Conservation (phyloP, 2,797 vertebrate species). For the Coreius guichenoti region DNA sequence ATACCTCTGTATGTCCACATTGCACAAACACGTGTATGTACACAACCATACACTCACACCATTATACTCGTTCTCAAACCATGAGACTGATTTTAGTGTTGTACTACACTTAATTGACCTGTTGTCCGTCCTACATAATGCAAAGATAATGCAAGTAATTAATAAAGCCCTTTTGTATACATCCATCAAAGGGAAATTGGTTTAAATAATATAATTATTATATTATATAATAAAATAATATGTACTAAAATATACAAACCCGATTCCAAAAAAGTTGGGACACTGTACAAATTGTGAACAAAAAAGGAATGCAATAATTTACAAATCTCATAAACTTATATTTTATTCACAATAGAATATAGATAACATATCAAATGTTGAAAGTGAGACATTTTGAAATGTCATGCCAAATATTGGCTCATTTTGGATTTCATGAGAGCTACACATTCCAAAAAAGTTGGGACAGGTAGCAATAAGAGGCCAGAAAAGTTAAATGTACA, state of each 20-base stretch:
- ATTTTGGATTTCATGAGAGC: no score
- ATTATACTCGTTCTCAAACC: not conserved
- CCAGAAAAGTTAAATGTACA: no score
- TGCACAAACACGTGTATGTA: not conserved
- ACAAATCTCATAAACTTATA: no score
- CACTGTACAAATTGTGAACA: no score
- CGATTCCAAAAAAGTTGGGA: no score
- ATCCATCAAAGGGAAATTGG: not conserved
- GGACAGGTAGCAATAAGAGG: no score
- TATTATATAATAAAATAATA: not conserved
- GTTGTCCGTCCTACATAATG: not conserved
- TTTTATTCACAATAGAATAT: no score
- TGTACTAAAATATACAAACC: not conserved
- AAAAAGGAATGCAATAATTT: no score
- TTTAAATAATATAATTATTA: not conserved
- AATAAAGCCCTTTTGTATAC: not conserved
- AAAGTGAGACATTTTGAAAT: no score
- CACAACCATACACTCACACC: not conserved
- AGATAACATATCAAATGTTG: no score
- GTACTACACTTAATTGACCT: not conserved
- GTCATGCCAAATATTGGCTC: no score
- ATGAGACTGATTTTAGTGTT: not conserved
- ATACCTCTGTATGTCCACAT: slow-evolving; percentile 20
- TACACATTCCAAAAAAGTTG: no score
- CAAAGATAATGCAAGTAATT: not conserved